Evolutionary conservation across 2,888 invertebrate genomes (phyloP).

Genomic region (Halictus quadricinctus): DNA sequence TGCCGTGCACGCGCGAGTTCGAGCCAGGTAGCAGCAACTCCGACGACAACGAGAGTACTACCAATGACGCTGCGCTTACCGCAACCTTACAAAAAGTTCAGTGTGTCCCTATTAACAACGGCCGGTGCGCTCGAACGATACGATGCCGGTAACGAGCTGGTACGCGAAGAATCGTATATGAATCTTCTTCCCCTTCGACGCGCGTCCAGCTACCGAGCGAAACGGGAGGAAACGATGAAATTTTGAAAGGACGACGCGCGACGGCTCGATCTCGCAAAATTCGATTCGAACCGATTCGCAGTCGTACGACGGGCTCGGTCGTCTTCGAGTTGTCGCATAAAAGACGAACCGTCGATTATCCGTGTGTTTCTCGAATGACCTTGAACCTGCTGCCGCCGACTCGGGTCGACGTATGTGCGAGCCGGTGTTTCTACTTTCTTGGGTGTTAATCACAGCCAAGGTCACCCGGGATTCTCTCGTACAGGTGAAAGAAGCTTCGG

Average conservation of each 20-base stretch:
- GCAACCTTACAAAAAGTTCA: constrained; percentile 63
- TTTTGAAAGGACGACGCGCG: not conserved
- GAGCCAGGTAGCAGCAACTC: constrained; percentile 46
- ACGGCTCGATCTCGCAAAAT: not conserved
- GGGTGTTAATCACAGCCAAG: constrained; percentile 78
- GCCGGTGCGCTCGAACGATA: constrained; percentile 74
- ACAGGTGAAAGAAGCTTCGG: constrained; percentile 55
- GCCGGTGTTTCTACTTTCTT: constrained; percentile 73
- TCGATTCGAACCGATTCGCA: not conserved
- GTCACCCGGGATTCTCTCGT: constrained; percentile 65
- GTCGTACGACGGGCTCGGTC: not conserved
- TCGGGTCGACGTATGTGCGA: constrained; percentile 67
- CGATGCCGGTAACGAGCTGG: constrained; percentile 74
- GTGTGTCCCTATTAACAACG: constrained; percentile 76
- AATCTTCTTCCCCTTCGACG: constrained; percentile 61
- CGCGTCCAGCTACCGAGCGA: not conserved
- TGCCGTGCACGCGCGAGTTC: constrained; percentile 65
- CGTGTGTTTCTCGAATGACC: constrained; percentile 61
- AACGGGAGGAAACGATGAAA: not conserved
- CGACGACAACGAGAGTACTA: constrained; percentile 45
- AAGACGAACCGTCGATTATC: constrained; percentile 51
- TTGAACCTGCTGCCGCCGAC: constrained; percentile 74
- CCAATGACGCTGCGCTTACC: constrained; percentile 36
- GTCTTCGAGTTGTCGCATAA: constrained; percentile 18
- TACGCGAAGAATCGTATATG: constrained; percentile 71